phyloP scores from a whole-genome alignment of 2,113 vertebrate species.

The Sorex araneus region DNA sequence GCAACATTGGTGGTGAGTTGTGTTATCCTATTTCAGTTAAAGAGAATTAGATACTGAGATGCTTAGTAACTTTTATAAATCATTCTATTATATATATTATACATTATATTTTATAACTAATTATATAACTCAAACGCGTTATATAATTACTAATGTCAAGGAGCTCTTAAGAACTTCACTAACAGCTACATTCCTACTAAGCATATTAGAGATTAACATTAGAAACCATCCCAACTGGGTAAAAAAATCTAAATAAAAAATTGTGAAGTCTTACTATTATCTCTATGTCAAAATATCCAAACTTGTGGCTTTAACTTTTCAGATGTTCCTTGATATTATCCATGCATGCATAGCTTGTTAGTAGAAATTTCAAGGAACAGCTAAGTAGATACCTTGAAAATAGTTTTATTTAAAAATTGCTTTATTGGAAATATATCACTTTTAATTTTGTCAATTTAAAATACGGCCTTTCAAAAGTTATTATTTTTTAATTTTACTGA shows the following conservation, averaged over 20 bases:
- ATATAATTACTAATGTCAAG: not conserved
- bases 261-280: not conserved
- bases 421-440: not conserved
- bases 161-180: no score
- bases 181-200: not conserved
- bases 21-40: not conserved
- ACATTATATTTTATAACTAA: no score
- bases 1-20: not conserved
- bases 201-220: not conserved
- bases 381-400: not conserved
- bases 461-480: not conserved
- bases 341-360: not conserved
- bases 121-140: not conserved
- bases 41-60: not conserved
- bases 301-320: not conserved
- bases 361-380: not conserved
- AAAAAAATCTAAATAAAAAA: not conserved
- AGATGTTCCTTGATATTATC: not conserved
- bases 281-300: constrained; percentile 15
- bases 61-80: no score
- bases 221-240: not conserved
- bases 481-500: no score
- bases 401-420: not conserved
- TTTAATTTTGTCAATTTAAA: constrained; percentile 54
- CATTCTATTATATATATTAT: no score